A percentile compares a stretch with the other conserved stretches of the same genome.
Conservation (phyloP, 2,113 vertebrate species). For the Perca fluviatilis region DNA sequence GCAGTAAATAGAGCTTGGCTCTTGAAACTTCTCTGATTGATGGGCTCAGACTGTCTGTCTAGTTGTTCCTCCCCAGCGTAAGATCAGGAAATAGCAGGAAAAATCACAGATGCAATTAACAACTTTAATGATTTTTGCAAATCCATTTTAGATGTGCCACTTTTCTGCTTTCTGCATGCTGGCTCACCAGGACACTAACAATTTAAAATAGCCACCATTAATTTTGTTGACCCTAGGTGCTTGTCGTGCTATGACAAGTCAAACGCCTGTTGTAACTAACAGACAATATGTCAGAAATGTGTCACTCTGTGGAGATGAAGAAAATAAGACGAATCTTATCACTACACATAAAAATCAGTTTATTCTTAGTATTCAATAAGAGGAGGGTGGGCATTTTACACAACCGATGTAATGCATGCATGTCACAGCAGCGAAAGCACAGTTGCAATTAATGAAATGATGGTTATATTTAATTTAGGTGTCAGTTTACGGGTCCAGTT, state of each 20-base stretch:
- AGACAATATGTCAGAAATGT: not conserved
- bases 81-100: not conserved
- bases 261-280: not conserved
- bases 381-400: not conserved
- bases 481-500: not conserved
- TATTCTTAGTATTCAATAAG: not conserved
- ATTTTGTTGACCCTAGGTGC: not conserved
- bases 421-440: not conserved
- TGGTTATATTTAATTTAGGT: not conserved
- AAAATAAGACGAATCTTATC: not conserved
- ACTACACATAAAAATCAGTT: not conserved
- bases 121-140: not conserved
- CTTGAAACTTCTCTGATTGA: constrained; percentile 20
- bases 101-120: not conserved
- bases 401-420: not conserved
- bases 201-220: not conserved
- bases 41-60: not conserved
- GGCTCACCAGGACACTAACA: not conserved
- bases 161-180: not conserved
- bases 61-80: not conserved
- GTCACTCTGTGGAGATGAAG: not conserved
- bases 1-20: constrained; percentile 51
- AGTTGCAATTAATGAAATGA: not conserved
- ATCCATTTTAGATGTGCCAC: not conserved
- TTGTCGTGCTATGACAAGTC: not conserved